Conservation (phyloP, 2,113 vertebrate species). For the Oophaga pumilio region DNA sequence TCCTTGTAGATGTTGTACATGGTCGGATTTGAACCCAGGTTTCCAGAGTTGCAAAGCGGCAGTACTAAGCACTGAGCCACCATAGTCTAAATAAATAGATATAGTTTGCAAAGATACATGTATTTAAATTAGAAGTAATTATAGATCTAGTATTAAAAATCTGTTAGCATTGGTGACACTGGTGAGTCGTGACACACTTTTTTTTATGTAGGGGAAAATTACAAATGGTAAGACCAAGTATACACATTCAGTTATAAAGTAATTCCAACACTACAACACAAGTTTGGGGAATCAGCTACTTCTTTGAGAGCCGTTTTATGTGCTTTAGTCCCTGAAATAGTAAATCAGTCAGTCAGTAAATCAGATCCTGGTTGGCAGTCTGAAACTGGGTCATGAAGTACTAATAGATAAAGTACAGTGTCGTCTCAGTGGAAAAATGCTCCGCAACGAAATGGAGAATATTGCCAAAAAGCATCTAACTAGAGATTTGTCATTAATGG, state of each 20-base stretch:
- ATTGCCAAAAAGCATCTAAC: background rate
- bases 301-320: constrained; percentile 57
- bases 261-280: background rate
- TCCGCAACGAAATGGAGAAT: background rate
- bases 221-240: background rate
- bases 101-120: background rate
- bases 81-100: background rate
- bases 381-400: constrained; percentile 55
- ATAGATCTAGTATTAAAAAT: background rate
- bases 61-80: too few species aligned
- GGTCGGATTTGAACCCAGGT: too few species aligned
- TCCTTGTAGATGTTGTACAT: too few species aligned
- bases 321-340: constrained; percentile 43
- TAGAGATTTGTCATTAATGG: background rate
- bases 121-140: background rate
- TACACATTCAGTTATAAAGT: background rate
- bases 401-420: background rate
- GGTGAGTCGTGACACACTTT: too few species aligned
- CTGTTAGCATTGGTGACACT: too few species aligned
- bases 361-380: constrained; percentile 40
- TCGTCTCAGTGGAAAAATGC: constrained; percentile 48
- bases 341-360: constrained; percentile 59
- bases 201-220: background rate
- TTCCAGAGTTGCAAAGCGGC: too few species aligned
- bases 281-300: constrained; percentile 14